Conservation (phyloP, 2,113 vertebrate species). For the Hemichromis elongatus region DNA sequence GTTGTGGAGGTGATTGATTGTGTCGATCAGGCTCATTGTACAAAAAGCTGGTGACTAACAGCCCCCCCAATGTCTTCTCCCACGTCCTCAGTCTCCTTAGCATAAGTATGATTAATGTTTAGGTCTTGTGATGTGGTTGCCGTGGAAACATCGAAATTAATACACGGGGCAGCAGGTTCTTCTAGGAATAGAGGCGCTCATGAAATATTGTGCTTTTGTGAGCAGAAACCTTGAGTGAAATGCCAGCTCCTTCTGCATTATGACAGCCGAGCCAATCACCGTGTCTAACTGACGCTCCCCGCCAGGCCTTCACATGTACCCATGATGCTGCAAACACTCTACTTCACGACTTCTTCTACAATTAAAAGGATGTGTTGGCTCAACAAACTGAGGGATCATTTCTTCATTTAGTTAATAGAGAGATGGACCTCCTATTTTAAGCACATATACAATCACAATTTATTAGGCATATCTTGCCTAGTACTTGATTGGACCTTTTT, state of each 20-base stretch:
- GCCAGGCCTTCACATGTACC: background rate
- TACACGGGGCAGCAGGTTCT: constrained; percentile 23
- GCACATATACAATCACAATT: background rate
- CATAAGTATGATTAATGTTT: constrained; percentile 66
- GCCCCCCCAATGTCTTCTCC: background rate
- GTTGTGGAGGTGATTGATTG: constrained; percentile 40
- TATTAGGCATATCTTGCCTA: background rate
- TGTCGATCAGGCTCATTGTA: constrained; percentile 38
- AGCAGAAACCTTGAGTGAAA: constrained; percentile 30
- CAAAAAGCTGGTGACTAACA: constrained; percentile 35
- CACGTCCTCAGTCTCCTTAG: constrained; percentile 28
- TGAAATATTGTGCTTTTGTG: constrained; percentile 55
- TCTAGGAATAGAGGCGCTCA: constrained; percentile 7
- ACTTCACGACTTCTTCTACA: background rate
- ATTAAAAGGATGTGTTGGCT: background rate
- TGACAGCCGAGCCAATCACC: background rate
- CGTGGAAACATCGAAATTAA: constrained; percentile 46
- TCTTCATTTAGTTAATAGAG: background rate
- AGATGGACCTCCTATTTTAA: background rate
- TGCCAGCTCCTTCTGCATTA: constrained; percentile 15
- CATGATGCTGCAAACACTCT: background rate
- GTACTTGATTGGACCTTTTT: background rate
- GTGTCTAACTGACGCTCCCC: background rate
- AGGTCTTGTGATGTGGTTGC: constrained; percentile 52
- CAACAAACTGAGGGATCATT: background rate